phyloP scores from a whole-genome alignment of 2,888 invertebrate genomes.

The Eupithecia tripunctaria region DNA sequence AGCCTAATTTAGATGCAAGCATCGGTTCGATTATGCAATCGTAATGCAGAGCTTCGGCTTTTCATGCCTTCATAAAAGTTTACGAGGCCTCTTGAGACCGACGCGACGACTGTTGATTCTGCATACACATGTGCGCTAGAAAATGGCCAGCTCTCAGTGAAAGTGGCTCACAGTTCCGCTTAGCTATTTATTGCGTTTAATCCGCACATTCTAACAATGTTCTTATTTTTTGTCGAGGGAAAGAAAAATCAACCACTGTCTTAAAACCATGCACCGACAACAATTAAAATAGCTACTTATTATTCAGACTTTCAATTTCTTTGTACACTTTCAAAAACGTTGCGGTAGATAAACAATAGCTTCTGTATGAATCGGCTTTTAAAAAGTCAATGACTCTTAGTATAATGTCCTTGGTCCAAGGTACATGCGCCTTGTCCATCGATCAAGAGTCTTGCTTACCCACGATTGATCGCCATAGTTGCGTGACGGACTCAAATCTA shows the following conservation, averaged over 20 bases:
- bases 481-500: background rate
- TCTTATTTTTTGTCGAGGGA: conserved; percentile 39
- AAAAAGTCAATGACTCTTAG: conserved; percentile 3
- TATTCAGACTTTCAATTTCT: conserved; percentile 37
- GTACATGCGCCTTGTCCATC: background rate
- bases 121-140: conserved; percentile 58
- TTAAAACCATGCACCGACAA: conserved; percentile 19
- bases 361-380: background rate
- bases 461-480: background rate
- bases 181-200: conserved; percentile 70
- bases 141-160: conserved; percentile 74
- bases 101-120: conserved; percentile 40
- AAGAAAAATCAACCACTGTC: conserved; percentile 16
- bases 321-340: conserved; percentile 21
- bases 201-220: conserved; percentile 47
- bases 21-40: conserved; percentile 57
- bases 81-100: conserved; percentile 62
- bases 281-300: conserved; percentile 30
- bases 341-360: conserved; percentile 4
- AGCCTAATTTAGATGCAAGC: conserved; percentile 42
- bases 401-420: background rate
- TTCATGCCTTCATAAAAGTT: conserved; percentile 65
- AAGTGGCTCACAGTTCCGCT: conserved; percentile 78
- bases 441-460: background rate
- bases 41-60: conserved; percentile 50